Conservation (phyloP, 2,113 vertebrate genomes). For the Eurypyga helias region DNA sequence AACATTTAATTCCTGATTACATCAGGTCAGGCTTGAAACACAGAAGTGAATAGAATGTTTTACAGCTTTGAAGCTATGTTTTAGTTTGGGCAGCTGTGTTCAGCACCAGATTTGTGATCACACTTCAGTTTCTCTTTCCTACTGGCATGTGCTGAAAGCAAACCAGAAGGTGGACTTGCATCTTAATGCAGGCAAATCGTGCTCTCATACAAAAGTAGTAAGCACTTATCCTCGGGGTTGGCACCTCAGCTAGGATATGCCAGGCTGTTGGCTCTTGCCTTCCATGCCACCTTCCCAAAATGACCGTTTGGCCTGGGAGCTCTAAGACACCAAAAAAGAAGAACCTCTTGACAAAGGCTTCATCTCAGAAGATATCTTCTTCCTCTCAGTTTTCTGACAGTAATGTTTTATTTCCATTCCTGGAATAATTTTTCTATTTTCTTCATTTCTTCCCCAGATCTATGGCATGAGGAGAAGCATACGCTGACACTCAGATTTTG, state of each 20-base stretch:
- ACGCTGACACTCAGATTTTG: background rate
- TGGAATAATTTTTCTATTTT: background rate
- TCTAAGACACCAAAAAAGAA: background rate
- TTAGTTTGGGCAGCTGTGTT: background rate
- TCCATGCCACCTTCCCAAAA: background rate
- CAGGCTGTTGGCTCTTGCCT: background rate
- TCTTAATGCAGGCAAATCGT: background rate
- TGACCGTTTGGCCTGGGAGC: background rate
- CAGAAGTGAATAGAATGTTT: background rate
- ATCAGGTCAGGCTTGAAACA: background rate
- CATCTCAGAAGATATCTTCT: background rate
- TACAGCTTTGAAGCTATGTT: background rate
- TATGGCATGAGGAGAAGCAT: background rate
- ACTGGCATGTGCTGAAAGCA: background rate
- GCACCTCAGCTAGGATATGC: background rate
- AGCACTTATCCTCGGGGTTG: background rate
- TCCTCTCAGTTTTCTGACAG: background rate
- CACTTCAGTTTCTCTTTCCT: background rate
- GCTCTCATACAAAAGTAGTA: background rate
- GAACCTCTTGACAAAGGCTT: background rate
- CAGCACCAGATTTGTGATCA: background rate
- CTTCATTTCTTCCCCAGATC: background rate
- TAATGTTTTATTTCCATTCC: background rate
- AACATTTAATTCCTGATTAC: background rate
- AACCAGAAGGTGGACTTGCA: background rate